phyloP scores from a whole-genome alignment of 1,140 invertebrate species.

The Eumaeus atala region DNA sequence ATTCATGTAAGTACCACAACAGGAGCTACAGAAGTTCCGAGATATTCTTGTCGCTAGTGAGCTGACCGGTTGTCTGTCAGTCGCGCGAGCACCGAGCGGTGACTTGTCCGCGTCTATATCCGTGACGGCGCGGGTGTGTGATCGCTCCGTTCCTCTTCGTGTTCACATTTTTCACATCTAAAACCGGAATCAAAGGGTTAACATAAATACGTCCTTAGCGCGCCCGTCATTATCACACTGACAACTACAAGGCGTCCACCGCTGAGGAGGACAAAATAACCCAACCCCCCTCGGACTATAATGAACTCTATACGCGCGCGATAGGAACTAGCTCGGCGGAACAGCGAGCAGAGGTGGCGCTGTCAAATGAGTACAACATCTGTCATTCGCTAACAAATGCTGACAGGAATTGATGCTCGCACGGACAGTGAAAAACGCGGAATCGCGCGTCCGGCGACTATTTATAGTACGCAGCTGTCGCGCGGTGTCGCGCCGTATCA shows the following conservation, averaged over 20 bases:
- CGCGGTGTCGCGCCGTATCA: constrained; percentile 43
- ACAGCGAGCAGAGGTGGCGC: constrained; percentile 20
- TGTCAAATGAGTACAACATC: constrained; percentile 63
- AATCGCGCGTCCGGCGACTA: constrained; percentile 57
- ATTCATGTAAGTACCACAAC: no score
- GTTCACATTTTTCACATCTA: constrained; percentile 44
- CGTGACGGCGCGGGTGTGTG: constrained; percentile 16
- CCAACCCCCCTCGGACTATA: no score
- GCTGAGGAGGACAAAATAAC: constrained; percentile 10
- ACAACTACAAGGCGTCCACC: constrained; percentile 51
- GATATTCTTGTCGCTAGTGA: background rate
- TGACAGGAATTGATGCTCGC: constrained; percentile 66
- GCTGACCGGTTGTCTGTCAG: background rate
- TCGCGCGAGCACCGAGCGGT: background rate
- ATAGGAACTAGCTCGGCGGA: no score
- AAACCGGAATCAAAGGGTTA: constrained; percentile 54
- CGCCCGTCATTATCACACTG: constrained; percentile 52
- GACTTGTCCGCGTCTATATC: constrained; percentile 1
- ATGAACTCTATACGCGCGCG: no score
- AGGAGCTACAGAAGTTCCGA: no score
- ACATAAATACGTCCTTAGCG: constrained; percentile 51
- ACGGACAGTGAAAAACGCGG: constrained; percentile 71
- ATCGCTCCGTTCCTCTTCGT: constrained; percentile 18
- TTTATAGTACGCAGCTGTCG: constrained; percentile 64
- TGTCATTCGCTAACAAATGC: constrained; percentile 69